A percentile compares a stretch with the other conserved stretches of the same genome.
These are phyloP conservation scores for Capricornis sumatraensis DNA, from an alignment of 2,113 vertebrate genomes.

Conservation along the genomic window DNA sequence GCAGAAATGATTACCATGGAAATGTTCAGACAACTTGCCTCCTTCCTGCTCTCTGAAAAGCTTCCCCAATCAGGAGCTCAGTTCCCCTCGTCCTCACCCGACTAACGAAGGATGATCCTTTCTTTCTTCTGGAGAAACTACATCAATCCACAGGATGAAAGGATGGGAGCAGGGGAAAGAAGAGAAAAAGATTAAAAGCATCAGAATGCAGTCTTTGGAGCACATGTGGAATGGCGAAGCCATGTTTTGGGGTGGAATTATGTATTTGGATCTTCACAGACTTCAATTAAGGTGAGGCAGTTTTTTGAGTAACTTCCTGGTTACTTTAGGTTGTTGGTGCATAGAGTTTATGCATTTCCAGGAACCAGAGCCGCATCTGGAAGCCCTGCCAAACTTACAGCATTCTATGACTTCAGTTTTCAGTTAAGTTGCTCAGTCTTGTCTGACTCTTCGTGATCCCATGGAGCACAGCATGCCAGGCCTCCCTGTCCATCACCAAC, in stretches of 20 bases:
- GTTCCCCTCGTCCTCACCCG: not conserved
- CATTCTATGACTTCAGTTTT: not conserved
- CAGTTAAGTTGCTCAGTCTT: not conserved
- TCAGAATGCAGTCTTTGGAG: not conserved
- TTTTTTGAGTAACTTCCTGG: not conserved
- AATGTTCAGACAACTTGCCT: not conserved
- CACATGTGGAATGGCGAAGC: not conserved
- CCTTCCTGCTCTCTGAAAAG: not conserved
- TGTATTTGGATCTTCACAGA: not conserved
- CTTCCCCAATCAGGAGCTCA: not conserved
- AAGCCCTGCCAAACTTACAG: not conserved
- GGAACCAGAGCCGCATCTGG: not conserved
- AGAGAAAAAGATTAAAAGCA: not conserved
- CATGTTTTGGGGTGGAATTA: not conserved
- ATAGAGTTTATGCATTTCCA: not conserved
- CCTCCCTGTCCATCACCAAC: not conserved
- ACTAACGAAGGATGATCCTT: not conserved
- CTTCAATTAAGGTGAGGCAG: not conserved
- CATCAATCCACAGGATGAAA: not conserved
- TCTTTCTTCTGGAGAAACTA: not conserved
- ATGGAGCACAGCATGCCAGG: fast-evolving
- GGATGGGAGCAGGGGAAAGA: not conserved
- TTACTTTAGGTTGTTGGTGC: not conserved
- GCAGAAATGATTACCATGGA: not conserved
- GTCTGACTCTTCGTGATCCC: not conserved